A percentile compares a stretch with the other conserved stretches of the same genome.
phyloP scores from a whole-genome alignment of 2,113 vertebrate genomes.

The Nestor notabilis region DNA sequence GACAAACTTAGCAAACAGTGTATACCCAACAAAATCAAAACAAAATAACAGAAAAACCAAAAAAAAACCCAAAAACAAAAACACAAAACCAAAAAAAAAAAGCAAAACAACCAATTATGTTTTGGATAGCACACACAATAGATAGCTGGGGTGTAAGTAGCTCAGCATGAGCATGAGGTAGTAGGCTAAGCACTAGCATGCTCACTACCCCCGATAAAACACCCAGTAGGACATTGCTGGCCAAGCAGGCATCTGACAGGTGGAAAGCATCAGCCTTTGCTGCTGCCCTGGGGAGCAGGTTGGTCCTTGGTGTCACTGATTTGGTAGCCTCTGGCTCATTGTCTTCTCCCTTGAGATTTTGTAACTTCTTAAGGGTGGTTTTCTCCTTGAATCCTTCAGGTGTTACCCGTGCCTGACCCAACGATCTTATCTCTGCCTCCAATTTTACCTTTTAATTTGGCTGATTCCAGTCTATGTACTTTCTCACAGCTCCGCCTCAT shows the following conservation, averaged over 20 bases:
- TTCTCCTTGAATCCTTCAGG: neutral
- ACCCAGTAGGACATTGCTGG: neutral
- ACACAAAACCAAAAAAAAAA: no score
- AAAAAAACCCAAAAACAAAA: neutral
- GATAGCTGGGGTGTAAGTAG: neutral
- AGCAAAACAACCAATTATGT: no score
- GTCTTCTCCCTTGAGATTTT: neutral
- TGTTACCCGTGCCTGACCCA: neutral
- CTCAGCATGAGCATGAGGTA: neutral
- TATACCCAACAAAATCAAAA: neutral
- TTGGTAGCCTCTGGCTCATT: neutral
- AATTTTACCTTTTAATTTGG: neutral
- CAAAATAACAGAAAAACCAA: no score
- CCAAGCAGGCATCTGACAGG: neutral
- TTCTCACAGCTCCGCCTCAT: neutral
- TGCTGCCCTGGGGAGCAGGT: neutral
- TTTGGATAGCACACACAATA: neutral
- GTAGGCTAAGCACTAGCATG: neutral
- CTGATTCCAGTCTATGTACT: neutral
- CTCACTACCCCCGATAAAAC: neutral
- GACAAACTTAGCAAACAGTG: neutral
- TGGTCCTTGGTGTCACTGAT: neutral
- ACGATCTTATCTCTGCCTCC: neutral
- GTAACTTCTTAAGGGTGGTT: neutral
- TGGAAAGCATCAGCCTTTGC: neutral